phyloP scores from a whole-genome alignment of 1,140 invertebrate genomes.

The Ganaspis sp. region DNA sequence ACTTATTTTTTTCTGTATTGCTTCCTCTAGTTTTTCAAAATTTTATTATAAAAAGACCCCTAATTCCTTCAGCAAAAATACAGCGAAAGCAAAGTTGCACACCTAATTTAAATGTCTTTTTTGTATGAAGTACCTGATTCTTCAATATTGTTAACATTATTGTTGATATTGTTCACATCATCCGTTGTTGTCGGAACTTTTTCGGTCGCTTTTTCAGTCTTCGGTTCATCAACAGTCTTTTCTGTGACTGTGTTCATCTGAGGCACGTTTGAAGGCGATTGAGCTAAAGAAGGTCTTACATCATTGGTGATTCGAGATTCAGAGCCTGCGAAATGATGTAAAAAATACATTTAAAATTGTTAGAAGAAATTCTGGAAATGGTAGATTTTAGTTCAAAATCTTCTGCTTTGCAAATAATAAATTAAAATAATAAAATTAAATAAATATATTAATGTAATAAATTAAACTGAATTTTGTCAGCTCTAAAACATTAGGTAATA shows the following conservation, averaged over 20 bases:
- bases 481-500: background rate
- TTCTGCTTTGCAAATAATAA: too few species aligned
- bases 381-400: too few species aligned
- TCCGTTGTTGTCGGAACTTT: conserved; percentile 35
- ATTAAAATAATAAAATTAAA: too few species aligned
- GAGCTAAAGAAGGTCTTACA: conserved; percentile 44
- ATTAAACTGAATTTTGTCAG: too few species aligned
- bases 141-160: conserved; percentile 43
- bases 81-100: too few species aligned
- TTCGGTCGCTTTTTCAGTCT: conserved; percentile 46
- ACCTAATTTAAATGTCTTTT: conserved; percentile 14
- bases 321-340: conserved; percentile 37
- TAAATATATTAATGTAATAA: too few species aligned
- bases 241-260: conserved; percentile 45
- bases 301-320: conserved; percentile 43
- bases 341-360: too few species aligned
- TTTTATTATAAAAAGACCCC: too few species aligned
- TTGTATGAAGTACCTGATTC: conserved; percentile 45
- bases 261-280: conserved; percentile 46
- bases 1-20: too few species aligned
- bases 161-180: conserved; percentile 32
- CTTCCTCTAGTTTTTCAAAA: too few species aligned
- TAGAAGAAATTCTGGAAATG: too few species aligned
- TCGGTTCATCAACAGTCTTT: conserved; percentile 46
- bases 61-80: too few species aligned